Conservation (phyloP, 1,140 invertebrate genomes). For the Caerostris darwini region DNA sequence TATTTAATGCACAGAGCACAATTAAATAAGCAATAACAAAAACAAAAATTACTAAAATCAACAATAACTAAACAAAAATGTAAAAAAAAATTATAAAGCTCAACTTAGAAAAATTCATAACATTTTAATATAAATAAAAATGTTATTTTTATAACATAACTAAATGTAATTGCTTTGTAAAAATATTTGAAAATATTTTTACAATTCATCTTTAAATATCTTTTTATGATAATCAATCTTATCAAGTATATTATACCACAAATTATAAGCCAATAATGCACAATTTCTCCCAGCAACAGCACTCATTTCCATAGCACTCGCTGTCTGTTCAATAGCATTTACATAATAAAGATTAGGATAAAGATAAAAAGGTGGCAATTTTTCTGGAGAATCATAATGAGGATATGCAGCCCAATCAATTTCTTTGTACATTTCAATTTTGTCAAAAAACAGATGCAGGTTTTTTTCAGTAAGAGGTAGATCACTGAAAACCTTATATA, state of each 20-base stretch:
- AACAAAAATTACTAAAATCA: too few relatives aligned
- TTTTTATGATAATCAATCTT: conserved; percentile 47
- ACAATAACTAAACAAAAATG: too few relatives aligned
- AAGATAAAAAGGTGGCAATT: conserved; percentile 84
- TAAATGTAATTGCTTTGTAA: background rate
- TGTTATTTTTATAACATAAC: too few relatives aligned
- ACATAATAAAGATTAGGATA: conserved; percentile 85
- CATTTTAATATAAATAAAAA: too few relatives aligned
- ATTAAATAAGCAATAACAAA: too few relatives aligned
- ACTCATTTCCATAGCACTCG: conserved; percentile 89
- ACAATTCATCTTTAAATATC: conserved; percentile 63
- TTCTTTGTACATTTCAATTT: conserved; percentile 81
- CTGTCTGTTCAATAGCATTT: conserved; percentile 87
- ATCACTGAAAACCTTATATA: conserved; percentile 86
- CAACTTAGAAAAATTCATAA: too few relatives aligned
- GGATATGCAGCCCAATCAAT: conserved; percentile 87
- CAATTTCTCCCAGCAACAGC: conserved; percentile 86
- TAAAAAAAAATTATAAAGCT: too few relatives aligned
- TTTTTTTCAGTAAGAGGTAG: conserved; percentile 82
- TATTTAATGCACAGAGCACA: too few relatives aligned
- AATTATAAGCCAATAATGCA: conserved; percentile 84
- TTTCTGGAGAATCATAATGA: conserved; percentile 83
- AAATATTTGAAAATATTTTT: background rate
- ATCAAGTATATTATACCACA: conserved; percentile 58
- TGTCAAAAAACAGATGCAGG: conserved; percentile 83